Conservation (phyloP, 2,888 invertebrate species). For the Sisyra nigra region DNA sequence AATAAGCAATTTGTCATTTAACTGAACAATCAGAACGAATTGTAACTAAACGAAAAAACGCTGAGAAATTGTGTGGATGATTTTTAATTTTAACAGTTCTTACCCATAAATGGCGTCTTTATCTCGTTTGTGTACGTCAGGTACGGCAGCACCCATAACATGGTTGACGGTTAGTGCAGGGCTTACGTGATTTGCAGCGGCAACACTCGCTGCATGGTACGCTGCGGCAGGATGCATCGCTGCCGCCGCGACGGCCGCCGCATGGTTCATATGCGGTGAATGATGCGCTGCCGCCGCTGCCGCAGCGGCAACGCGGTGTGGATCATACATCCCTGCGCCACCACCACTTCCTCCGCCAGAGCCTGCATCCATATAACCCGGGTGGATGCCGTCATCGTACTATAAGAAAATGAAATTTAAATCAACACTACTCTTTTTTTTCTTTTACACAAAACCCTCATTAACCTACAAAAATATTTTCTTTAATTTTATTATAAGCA, state of each 20-base stretch:
- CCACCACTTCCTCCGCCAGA: constrained; percentile 16
- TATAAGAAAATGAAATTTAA: too few relatives aligned
- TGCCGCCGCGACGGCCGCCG: constrained; percentile 40
- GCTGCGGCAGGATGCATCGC: constrained; percentile 69
- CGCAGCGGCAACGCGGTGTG: constrained; percentile 50
- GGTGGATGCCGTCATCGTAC: constrained; percentile 91
- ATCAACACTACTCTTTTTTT: constrained; percentile 6
- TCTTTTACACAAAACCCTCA: neutral
- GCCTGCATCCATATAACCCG: constrained; percentile 53
- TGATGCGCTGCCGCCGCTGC: constrained; percentile 45
- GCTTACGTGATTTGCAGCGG: constrained; percentile 55
- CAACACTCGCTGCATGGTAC: constrained; percentile 43
- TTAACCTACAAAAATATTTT: neutral
- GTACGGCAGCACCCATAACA: constrained; percentile 65
- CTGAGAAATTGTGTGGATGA: too few relatives aligned
- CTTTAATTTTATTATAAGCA: neutral
- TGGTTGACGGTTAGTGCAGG: constrained; percentile 54
- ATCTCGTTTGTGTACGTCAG: constrained; percentile 92
- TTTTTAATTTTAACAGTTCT: constrained; percentile 29
- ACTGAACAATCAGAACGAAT: too few relatives aligned
- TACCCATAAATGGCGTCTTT: constrained; percentile 98
- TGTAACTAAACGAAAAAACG: too few relatives aligned
- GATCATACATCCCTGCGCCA: constrained; percentile 51
- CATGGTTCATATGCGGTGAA: constrained; percentile 67
- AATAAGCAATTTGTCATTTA: too few relatives aligned